A percentile compares a stretch with the other conserved stretches of the same genome.
phyloP scores from a whole-genome alignment of 2,797 vertebrate genomes.

The Pachyuromys duprasi region DNA sequence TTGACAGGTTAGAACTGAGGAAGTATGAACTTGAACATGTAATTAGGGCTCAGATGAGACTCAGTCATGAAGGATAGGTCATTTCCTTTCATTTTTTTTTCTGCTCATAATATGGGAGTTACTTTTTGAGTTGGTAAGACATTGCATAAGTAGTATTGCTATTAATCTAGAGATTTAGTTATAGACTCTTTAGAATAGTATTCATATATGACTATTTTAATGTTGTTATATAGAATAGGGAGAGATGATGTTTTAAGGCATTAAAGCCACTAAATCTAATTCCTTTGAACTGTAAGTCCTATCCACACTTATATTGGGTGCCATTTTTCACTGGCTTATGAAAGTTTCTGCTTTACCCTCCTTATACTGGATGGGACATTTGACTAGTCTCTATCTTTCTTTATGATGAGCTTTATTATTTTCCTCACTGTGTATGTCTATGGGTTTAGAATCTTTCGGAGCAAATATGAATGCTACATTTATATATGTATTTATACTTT shows the following conservation, averaged over 20 bases:
- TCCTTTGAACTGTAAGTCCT: conserved; percentile 32
- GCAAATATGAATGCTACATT: conserved; percentile 86
- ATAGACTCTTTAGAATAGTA: conserved; percentile 63
- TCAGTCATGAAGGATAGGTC: conserved; percentile 68
- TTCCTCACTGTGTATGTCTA: conserved; percentile 85
- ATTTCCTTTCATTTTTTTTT: conserved; percentile 63
- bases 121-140: conserved; percentile 69
- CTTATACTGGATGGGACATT: conserved; percentile 81
- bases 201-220: conserved; percentile 52
- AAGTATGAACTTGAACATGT: conserved; percentile 64
- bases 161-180: conserved; percentile 53
- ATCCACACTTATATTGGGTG: conserved; percentile 60
- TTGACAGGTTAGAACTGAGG: conserved; percentile 29
- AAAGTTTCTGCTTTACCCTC: conserved; percentile 83
- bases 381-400: conserved; percentile 83
- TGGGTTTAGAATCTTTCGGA: conserved; percentile 86
- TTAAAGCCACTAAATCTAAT: neutral
- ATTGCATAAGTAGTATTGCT: conserved; percentile 63
- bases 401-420: conserved; percentile 83
- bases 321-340: conserved; percentile 80
- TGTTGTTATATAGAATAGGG: neutral
- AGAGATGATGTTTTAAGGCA: neutral
- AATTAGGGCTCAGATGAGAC: conserved; percentile 72
- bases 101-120: conserved; percentile 76
- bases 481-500: conserved; percentile 87